A percentile compares a stretch with the other conserved stretches of the same genome.
Evolutionary conservation across 2,113 vertebrate species (phyloP).

Genomic region (chimpanzee (Pan troglodytes)): NHGRI_mPanTro3-v2.1_pri NC_072402.2:178552001-178552500

Average conservation of each 20-base stretch:
- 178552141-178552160: background rate
- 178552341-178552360: background rate
- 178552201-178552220: background rate
- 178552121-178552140: background rate
- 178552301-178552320: background rate
- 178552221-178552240: background rate
- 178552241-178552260: background rate
- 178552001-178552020: background rate
- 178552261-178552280: background rate
- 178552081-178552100: background rate
- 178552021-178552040: background rate
- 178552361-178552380: background rate
- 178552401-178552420: background rate
- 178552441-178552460: background rate
- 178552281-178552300: background rate
- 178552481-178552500: too few relatives aligned
- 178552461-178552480: background rate
- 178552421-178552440: background rate
- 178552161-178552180: background rate
- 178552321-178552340: background rate
- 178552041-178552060: background rate
- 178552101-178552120: background rate
- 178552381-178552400: background rate
- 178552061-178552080: background rate
- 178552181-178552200: background rate